Percentiles rank a stretch among this genome's conserved stretches.
Evolutionary conservation across 2,113 vertebrate species (phyloP).

Genomic region (Pandion haliaetus): DNA sequence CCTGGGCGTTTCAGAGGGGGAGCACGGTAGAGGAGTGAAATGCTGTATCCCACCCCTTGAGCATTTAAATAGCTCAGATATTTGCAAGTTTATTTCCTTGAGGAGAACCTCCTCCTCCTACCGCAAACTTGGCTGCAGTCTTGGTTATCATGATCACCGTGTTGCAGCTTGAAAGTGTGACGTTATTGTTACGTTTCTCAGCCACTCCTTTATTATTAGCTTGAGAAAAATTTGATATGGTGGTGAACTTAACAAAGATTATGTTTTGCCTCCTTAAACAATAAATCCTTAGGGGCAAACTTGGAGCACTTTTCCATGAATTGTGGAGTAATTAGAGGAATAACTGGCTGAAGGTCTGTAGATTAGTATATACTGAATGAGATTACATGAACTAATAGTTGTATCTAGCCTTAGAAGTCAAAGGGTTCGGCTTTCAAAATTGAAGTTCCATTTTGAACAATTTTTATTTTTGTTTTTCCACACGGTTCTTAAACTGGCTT

Average conservation of each 20-base stretch:
- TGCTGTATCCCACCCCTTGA: not conserved
- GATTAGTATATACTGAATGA: not conserved
- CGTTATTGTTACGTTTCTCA: accelerated
- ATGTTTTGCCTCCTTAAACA: not conserved
- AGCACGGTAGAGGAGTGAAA: not conserved
- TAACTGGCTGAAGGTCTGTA: not conserved
- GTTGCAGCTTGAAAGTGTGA: not conserved
- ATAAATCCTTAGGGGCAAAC: not conserved
- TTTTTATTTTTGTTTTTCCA: not conserved
- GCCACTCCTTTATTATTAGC: not conserved
- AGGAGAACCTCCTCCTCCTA: not conserved
- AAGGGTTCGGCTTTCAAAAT: not conserved
- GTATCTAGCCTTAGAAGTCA: not conserved
- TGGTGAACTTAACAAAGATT: not conserved
- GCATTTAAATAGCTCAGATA: not conserved
- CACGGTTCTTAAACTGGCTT: not conserved
- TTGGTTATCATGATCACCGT: accelerated
- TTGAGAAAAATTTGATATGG: not conserved
- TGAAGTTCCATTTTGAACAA: not conserved
- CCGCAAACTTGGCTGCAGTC: not conserved
- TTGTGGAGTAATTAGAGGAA: not conserved
- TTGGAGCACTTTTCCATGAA: not conserved
- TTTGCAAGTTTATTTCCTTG: not conserved
- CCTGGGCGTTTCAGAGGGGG: not conserved
- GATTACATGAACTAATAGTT: not conserved